Conservation (phyloP, 2,888 invertebrate species). For the Druceiella hillmani region DNA sequence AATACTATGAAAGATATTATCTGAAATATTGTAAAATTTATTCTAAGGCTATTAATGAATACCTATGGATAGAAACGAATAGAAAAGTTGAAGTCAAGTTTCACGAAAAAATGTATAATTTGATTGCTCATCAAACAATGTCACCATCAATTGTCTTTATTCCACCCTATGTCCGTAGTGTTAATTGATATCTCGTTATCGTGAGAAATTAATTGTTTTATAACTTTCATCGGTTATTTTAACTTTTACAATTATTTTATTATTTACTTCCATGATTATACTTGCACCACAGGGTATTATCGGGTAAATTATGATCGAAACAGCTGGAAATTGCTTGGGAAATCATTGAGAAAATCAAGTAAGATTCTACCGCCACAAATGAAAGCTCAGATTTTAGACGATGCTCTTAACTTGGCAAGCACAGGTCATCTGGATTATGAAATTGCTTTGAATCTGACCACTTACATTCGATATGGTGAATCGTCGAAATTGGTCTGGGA, state of each 20-base stretch:
- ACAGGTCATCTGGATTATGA: conserved; percentile 52
- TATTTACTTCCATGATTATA: not conserved
- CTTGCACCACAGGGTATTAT: conserved; percentile 48
- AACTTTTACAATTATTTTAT: not conserved
- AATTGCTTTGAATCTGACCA: conserved; percentile 56
- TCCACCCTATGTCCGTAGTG: too few relatives aligned
- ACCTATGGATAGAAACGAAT: too few relatives aligned
- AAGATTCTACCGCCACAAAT: conserved; percentile 52
- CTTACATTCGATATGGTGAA: conserved; percentile 55
- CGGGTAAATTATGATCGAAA: conserved; percentile 56
- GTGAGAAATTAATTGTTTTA: not conserved
- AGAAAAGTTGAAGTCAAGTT: too few relatives aligned
- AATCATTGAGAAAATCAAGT: conserved; percentile 46
- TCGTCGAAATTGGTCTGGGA: conserved; percentile 64
- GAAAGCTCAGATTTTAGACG: conserved; percentile 68
- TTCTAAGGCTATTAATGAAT: too few relatives aligned
- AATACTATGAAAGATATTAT: too few relatives aligned
- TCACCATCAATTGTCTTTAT: too few relatives aligned
- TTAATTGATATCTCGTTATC: too few relatives aligned
- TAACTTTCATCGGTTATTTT: conserved; percentile 1
- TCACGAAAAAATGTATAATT: too few relatives aligned
- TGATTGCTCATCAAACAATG: too few relatives aligned
- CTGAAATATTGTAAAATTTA: too few relatives aligned
- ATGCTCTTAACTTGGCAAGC: conserved; percentile 62
- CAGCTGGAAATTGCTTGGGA: conserved; percentile 52